These are phyloP conservation scores for Urosaurus nigricauda DNA, from an alignment of 2,797 vertebrate genomes.

Conservation along the genomic window DNA sequence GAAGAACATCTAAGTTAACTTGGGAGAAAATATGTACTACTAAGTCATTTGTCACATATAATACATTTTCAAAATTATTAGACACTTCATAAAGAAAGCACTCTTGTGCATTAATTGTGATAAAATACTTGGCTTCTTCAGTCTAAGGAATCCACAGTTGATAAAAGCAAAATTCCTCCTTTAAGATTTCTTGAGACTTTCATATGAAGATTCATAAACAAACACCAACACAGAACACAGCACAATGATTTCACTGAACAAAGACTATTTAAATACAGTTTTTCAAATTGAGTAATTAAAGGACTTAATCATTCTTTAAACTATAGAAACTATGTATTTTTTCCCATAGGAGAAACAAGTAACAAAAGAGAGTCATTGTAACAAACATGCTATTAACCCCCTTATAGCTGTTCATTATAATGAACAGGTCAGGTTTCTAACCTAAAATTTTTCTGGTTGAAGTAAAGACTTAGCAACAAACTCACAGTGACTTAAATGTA, in stretches of 20 bases:
- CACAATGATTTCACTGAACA: conserved; percentile 39
- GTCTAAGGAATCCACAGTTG: neutral
- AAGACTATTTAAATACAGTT: conserved; percentile 53
- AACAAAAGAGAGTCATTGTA: conserved; percentile 23
- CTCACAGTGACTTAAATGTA: conserved; percentile 49
- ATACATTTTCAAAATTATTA: conserved; percentile 33
- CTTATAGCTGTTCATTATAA: conserved; percentile 43
- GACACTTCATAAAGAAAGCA: conserved; percentile 22
- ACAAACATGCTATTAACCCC: conserved; percentile 28
- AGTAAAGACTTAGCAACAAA: conserved; percentile 34
- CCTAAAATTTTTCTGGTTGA: conserved; percentile 44
- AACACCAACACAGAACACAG: conserved; percentile 48
- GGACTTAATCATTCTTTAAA: conserved; percentile 23
- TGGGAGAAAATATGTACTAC: conserved; percentile 23
- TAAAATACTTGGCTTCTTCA: neutral
- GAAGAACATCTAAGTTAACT: conserved; percentile 14
- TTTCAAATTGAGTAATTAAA: conserved; percentile 35
- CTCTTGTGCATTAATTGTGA: conserved; percentile 33
- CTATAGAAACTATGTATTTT: neutral
- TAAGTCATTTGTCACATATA: neutral
- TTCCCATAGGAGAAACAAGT: conserved; percentile 20
- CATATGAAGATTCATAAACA: conserved; percentile 58
- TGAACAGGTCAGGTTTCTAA: conserved; percentile 30
- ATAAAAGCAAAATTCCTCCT: neutral
- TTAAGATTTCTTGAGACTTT: conserved; percentile 20